Conservation (phyloP, 2,113 vertebrate genomes). For the Rhabdornis inornatus region DNA sequence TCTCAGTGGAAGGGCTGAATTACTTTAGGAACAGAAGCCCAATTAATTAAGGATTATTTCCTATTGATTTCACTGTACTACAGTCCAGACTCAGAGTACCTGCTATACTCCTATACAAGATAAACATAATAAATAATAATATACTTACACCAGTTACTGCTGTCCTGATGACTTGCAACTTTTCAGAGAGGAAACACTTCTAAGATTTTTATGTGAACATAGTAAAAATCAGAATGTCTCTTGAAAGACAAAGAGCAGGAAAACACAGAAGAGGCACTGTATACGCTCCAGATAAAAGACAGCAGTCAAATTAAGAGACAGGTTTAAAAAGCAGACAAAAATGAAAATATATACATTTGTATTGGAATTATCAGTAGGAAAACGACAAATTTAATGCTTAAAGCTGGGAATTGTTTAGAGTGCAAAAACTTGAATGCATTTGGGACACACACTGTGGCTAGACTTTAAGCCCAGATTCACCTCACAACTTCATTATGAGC, state of each 20-base stretch:
- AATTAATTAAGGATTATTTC: constrained; percentile 51
- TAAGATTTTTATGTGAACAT: not conserved
- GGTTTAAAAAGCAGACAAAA: not conserved
- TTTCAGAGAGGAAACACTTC: not conserved
- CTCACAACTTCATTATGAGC: not conserved
- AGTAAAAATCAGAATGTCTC: not conserved
- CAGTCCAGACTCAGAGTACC: not conserved
- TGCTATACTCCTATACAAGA: not conserved
- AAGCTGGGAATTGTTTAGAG: not conserved
- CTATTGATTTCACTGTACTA: constrained; percentile 22
- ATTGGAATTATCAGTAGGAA: not conserved
- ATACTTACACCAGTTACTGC: not conserved
- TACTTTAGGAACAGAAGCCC: constrained; percentile 30
- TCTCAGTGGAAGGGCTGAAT: constrained; percentile 24
- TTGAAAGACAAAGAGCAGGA: not conserved
- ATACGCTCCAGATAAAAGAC: not conserved
- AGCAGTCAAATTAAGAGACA: not conserved
- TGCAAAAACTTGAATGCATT: not conserved
- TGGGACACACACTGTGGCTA: not conserved
- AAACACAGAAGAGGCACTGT: not conserved
- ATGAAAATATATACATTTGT: not conserved
- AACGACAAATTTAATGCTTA: not conserved
- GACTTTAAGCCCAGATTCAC: not conserved
- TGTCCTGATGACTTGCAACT: not conserved
- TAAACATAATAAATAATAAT: constrained; percentile 16